Percentiles rank a stretch among this genome's conserved stretches.
Conservation (phyloP, 23 tunicate genomes). For the Halocynthia aurantium region DNA sequence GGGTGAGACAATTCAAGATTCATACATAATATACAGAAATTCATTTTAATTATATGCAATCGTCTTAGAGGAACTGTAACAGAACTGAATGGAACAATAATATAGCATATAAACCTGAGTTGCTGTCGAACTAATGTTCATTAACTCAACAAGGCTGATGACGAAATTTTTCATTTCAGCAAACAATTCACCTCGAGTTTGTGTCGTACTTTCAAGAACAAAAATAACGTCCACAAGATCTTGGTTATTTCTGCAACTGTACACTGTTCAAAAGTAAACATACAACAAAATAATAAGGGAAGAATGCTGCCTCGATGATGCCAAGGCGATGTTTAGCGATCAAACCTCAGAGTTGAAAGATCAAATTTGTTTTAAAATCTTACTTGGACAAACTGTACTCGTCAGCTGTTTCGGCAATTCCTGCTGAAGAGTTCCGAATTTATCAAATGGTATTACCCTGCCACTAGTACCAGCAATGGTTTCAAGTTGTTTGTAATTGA, state of each 20-base stretch:
- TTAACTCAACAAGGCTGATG: neutral
- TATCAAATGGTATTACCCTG: neutral
- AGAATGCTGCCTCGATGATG: no score
- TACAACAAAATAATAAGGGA: neutral
- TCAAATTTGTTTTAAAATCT: neutral
- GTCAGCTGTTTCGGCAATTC: neutral
- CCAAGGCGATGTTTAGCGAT: no score
- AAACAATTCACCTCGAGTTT: neutral
- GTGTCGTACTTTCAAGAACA: conserved; percentile 9
- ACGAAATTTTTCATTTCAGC: conserved; percentile 5
- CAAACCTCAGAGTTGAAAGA: no score
- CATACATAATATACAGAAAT: no score
- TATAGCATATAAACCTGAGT: neutral
- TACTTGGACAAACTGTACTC: conserved; percentile 19
- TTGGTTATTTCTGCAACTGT: conserved; percentile 1
- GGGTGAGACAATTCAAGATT: no score
- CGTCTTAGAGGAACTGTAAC: neutral
- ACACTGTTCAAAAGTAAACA: neutral
- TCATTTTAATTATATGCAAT: neutral
- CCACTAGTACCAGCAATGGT: conserved; percentile 11
- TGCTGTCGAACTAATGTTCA: neutral
- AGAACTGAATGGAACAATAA: neutral
- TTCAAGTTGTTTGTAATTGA: conserved; percentile 5
- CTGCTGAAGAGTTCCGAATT: neutral
- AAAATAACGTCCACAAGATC: conserved; percentile 12